Conservation (phyloP, 2,113 vertebrate species). For the Urocynchramus pylzowi region DNA sequence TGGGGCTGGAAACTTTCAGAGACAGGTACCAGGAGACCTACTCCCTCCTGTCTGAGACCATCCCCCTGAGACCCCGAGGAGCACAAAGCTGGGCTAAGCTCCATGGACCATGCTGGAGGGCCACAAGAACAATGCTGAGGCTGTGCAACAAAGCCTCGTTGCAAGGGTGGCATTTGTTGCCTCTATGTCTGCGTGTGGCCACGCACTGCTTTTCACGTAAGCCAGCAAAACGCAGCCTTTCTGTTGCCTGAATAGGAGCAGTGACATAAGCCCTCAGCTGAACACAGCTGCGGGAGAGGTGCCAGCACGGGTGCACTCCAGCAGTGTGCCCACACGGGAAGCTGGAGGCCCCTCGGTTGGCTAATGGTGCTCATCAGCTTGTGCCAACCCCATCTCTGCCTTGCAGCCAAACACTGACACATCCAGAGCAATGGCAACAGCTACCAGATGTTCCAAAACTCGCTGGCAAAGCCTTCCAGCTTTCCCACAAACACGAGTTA, state of each 20-base stretch:
- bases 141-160: constrained; percentile 52
- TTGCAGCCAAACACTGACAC: not conserved
- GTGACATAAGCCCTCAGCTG: constrained; percentile 60
- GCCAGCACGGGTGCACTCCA: constrained; percentile 39
- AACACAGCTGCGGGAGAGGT: constrained; percentile 20
- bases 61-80: not conserved
- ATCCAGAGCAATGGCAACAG: not conserved
- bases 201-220: constrained; percentile 53
- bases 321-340: not conserved
- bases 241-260: constrained; percentile 48
- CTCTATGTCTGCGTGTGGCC: constrained; percentile 42
- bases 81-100: constrained; percentile 22
- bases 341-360: not conserved
- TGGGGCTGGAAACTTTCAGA: not conserved
- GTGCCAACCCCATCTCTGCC: not conserved
- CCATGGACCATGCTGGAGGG: constrained; percentile 36
- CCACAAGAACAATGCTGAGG: constrained; percentile 56
- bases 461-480: not conserved
- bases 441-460: not conserved
- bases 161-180: constrained; percentile 54
- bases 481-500: not conserved
- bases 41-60: not conserved
- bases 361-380: not conserved
- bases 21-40: not conserved
- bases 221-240: constrained; percentile 59